Base-by-base conservation (phyloP, 2,888 invertebrate species). In the Agonopterix arenella region DNA sequence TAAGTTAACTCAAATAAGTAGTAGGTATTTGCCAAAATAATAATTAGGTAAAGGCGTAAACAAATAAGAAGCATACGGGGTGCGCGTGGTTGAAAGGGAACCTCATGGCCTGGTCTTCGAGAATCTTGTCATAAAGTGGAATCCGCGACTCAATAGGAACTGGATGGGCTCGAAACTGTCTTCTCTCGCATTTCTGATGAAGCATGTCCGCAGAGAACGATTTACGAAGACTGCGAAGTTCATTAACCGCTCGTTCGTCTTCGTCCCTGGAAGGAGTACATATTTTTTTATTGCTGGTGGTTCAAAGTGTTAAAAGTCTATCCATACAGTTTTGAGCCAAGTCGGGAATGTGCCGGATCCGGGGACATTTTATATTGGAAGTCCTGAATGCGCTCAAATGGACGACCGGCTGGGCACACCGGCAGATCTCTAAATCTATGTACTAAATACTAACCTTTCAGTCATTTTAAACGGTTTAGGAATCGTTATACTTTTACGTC, bases 61-160 rank as follows among this genome's bases (percentile, higher is more conserved):
- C 61, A 65, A 65, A 64, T 62, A 73, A 71, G 47, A 76, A 78
- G 77, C 78, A 65, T 76, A 76, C 74, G 65, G 65, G 53, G 60
- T 60, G 65, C 58, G 61, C 51, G 54, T 54, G 59, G 54, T 54
- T 60, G 45, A 48, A 48, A 50, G 54, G 52, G 60, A 77, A 93
- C 94, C 93, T 92, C 85, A 91, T 91, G 68, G 94, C 93, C 75
- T 93, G 93, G 54, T 93, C 93, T 56, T 92, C 92, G 64, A 94
- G 81, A 55, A 94, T 91, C 83, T 93, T 93, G 65, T 94, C 92
- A 62, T 93, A 94, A 11, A 94, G 84, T 0, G 93, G 93, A 53
- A 94, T 91, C 61, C 92, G 90, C 0, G 94, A 93, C 59, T 93
- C 93, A 41, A 94, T 90, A 0, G 94, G 94, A 51, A 94, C 90